These are phyloP conservation scores for Alethe castanea DNA, from an alignment of 2,113 vertebrate species.

Conservation along the genomic window DNA sequence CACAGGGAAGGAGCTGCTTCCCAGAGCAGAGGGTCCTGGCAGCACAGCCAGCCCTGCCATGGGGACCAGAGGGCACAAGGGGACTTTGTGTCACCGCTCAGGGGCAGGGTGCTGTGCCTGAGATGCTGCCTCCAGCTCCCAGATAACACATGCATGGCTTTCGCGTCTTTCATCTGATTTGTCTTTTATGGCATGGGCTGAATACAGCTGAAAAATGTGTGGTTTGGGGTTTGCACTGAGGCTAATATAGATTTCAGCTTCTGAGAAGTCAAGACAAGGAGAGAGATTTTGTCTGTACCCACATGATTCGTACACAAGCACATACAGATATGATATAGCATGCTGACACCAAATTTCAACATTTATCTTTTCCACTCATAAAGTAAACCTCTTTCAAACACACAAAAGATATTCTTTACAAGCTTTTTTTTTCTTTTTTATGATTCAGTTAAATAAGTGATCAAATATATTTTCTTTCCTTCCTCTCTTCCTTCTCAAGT, in stretches of 20 bases:
- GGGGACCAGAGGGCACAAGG: neutral
- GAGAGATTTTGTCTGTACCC: neutral
- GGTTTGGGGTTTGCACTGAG: neutral
- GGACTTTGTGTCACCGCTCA: neutral
- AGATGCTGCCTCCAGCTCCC: neutral
- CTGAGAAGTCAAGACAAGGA: neutral
- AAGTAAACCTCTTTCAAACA: neutral
- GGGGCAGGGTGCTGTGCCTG: neutral
- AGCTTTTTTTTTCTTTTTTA: neutral
- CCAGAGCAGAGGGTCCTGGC: neutral
- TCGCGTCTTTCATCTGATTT: neutral
- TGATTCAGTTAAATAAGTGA: neutral
- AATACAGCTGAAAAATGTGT: neutral
- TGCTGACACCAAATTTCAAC: neutral
- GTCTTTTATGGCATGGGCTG: neutral
- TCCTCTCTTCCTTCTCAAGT: neutral
- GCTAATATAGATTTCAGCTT: neutral
- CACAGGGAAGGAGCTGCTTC: neutral
- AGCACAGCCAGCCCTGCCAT: rapidly evolving
- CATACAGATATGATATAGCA: neutral
- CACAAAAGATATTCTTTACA: neutral
- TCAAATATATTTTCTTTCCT: neutral
- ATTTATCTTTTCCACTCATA: neutral
- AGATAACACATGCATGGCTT: neutral
- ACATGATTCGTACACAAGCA: neutral